These are phyloP conservation scores for Xerus inauris DNA, from an alignment of 2,113 vertebrate genomes.

Conservation along the genomic window DNA sequence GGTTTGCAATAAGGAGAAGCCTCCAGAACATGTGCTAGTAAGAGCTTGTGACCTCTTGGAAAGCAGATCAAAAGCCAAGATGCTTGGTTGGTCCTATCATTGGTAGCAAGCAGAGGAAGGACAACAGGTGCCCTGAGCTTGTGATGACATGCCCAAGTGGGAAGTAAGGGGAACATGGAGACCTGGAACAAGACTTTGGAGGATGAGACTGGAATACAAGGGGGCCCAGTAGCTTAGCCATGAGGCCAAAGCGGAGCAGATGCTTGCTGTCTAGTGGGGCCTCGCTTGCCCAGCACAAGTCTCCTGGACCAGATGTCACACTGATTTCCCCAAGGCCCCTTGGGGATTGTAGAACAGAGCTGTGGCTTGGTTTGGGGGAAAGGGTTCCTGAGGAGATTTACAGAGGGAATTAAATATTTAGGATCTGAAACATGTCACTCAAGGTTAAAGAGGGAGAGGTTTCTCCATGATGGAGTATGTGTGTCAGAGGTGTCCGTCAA, in stretches of 20 bases:
- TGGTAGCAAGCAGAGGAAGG: no score
- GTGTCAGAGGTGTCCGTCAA: not conserved
- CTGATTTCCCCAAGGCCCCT: no score
- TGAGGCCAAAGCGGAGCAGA: not conserved
- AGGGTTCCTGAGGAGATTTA: not conserved
- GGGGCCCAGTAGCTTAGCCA: not conserved
- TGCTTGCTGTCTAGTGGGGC: not conserved
- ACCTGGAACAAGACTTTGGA: not conserved
- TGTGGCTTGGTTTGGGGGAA: not conserved
- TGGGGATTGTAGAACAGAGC: not conserved
- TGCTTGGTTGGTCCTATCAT: not conserved
- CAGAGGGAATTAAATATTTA: not conserved
- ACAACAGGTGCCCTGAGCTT: not conserved
- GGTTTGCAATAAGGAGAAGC: not conserved
- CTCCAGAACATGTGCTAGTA: not conserved
- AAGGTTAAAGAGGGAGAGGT: not conserved
- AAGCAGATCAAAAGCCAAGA: not conserved
- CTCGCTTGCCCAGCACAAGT: not conserved
- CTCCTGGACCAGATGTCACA: not conserved
- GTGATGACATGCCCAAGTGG: not conserved
- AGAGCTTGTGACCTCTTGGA: not conserved
- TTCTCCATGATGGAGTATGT: not conserved
- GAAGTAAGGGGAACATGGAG: rapidly evolving
- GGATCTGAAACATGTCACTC: not conserved
- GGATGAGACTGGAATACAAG: not conserved